phyloP scores from a whole-genome alignment of 2,797 vertebrate species.

The Balearica regulorum region DNA sequence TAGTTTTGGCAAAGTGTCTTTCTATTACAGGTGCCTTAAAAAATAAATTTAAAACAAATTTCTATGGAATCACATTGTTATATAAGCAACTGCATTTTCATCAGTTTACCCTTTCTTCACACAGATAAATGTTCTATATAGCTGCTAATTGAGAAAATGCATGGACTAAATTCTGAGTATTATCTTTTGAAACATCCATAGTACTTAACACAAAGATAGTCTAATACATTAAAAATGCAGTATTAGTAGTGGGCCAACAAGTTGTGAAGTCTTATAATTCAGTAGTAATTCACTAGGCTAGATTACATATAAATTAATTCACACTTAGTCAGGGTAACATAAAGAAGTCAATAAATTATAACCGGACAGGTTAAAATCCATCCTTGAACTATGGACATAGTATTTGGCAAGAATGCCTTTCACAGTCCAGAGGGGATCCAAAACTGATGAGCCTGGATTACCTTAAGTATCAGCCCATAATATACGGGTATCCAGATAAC shows the following conservation, averaged over 20 bases:
- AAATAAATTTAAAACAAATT: neutral
- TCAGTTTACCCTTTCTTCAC: neutral
- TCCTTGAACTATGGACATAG: neutral
- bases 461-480: neutral
- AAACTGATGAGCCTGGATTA: neutral
- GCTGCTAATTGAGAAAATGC: neutral
- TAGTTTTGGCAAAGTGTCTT: neutral
- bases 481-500: neutral
- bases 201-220: neutral
- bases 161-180: neutral
- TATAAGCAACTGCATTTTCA: neutral
- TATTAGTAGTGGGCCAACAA: neutral
- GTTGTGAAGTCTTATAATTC: neutral
- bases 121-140: neutral
- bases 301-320: neutral
- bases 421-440: neutral
- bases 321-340: neutral
- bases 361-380: neutral
- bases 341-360: neutral
- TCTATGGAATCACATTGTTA: neutral
- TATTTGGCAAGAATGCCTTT: neutral
- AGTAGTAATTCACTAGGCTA: neutral
- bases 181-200: neutral
- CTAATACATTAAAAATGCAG: neutral
- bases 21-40: neutral